Conservation (phyloP, 53 echinoderm and acorn worm genomes). For the Temnopleurus reevesii region DNA sequence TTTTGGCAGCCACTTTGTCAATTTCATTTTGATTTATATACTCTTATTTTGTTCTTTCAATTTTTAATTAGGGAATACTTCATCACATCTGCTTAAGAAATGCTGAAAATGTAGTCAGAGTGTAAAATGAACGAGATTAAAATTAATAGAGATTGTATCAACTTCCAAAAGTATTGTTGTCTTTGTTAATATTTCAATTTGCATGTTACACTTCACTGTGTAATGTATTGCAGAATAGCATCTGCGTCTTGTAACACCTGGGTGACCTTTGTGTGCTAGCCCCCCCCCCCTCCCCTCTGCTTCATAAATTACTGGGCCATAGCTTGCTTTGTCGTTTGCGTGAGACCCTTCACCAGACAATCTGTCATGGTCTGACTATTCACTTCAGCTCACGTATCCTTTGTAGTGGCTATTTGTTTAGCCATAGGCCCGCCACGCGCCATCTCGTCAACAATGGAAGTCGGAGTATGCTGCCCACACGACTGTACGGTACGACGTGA, state of each 20-base stretch:
- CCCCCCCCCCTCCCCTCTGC: not conserved
- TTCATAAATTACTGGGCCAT: not conserved
- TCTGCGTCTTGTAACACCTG: not conserved
- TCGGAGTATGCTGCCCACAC: not conserved
- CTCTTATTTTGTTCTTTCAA: too few relatives aligned
- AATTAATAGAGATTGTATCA: too few relatives aligned
- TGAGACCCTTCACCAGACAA: not conserved
- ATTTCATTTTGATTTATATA: too few relatives aligned
- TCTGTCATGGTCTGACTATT: conserved; percentile 31
- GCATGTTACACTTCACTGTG: not conserved
- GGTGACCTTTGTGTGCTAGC: not conserved
- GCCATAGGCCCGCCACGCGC: conserved; percentile 46
- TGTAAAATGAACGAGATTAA: too few relatives aligned
- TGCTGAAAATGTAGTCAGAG: too few relatives aligned
- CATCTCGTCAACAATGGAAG: conserved; percentile 29
- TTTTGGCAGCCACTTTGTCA: too few relatives aligned
- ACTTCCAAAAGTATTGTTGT: too few relatives aligned
- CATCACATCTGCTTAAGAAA: too few relatives aligned
- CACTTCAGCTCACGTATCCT: conserved; percentile 18
- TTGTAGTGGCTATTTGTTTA: conserved; percentile 50
- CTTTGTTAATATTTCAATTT: too few relatives aligned
- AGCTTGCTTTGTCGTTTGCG: not conserved
- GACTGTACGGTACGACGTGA: not conserved
- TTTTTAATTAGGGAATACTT: too few relatives aligned
- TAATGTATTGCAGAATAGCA: not conserved